Base-by-base conservation (phyloP, 2,888 invertebrate genomes). In the Catocala fraxini region DNA sequence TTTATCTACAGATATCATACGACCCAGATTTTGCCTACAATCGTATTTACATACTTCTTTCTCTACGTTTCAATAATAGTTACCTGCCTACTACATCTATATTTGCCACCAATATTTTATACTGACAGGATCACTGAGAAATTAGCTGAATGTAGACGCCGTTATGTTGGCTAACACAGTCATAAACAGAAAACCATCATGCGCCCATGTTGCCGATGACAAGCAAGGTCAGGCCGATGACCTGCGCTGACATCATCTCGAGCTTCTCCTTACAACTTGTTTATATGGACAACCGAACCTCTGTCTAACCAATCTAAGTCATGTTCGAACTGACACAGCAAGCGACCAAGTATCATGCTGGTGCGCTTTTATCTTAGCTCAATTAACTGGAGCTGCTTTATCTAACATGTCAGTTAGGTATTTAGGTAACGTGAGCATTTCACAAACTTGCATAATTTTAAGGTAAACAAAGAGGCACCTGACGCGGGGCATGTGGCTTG, bases 231-330 rank as follows among this genome's bases (percentile, higher is more conserved):
- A 61, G 71, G 65, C 15, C 69, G 63, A 56, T 54, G 67, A 74
- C 67, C 67, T 12, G 10, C 56, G 63, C 63, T 74, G 57, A 71
- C 71, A 43, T 71, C 71, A 65, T 62, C 61, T 48, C 41, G 11
- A 35, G 55, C 33, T 15, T 15, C 15, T 64, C 48, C 35, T 34
- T 25, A 34, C 43, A 45, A 48, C 51, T 61, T 59, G 34, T 53
- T 43, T 6, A 41, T 46, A 58, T 12, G 45, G n/a, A 45, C 15
- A 64, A 41, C 11, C 45, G 10, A 41, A 11, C 11, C 41, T 51
- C 11, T 13, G 12, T 45, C 7, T 53, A 9, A 9, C 6, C 6
- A 6, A 39, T 6, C 6, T 9, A 39, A 9, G 35, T 6, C 35
- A 7, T 39, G 15, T 41, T 7, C 3, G 49, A 34, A n/a, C 5